Conservation (phyloP, 2,888 invertebrate species). For the Drosophila mettleri region DNA sequence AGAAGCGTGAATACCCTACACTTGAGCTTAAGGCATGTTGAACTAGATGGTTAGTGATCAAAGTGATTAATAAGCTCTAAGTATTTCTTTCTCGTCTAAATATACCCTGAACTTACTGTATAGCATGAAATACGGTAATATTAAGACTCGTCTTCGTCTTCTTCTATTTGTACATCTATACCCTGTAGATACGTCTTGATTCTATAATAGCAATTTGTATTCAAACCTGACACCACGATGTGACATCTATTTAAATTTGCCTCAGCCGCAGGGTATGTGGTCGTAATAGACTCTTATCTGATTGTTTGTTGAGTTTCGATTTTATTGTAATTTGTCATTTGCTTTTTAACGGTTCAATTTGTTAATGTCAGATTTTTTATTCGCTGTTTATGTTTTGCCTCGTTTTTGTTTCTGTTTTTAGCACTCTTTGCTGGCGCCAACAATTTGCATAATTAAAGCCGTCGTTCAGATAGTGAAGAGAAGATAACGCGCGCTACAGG, state of each 20-base stretch:
- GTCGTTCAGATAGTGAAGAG: conserved; percentile 51
- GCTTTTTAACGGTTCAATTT: conserved; percentile 39
- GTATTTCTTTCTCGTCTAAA: not conserved
- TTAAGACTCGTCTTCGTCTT: too few species aligned
- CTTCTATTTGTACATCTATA: too few species aligned
- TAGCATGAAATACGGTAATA: too few species aligned
- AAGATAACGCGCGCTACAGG: conserved; percentile 59
- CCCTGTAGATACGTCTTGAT: not conserved
- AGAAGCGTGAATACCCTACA: not conserved
- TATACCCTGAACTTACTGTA: not conserved
- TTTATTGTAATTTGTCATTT: conserved; percentile 41
- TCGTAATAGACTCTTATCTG: not conserved
- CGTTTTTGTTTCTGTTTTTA: conserved; percentile 31
- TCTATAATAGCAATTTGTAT: too few species aligned
- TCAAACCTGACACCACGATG: not conserved
- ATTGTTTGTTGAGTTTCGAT: not conserved
- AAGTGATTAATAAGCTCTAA: too few species aligned
- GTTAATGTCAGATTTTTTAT: conserved; percentile 12
- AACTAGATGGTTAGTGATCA: not conserved
- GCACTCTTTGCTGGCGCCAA: conserved; percentile 65
- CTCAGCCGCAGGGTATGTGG: not conserved
- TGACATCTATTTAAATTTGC: not conserved
- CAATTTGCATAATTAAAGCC: conserved; percentile 73
- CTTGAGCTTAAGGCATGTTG: not conserved
- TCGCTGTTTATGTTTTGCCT: conserved; percentile 5